phyloP scores from a whole-genome alignment of 64 coral and sea anemone species.

The Actinia equina region DNA sequence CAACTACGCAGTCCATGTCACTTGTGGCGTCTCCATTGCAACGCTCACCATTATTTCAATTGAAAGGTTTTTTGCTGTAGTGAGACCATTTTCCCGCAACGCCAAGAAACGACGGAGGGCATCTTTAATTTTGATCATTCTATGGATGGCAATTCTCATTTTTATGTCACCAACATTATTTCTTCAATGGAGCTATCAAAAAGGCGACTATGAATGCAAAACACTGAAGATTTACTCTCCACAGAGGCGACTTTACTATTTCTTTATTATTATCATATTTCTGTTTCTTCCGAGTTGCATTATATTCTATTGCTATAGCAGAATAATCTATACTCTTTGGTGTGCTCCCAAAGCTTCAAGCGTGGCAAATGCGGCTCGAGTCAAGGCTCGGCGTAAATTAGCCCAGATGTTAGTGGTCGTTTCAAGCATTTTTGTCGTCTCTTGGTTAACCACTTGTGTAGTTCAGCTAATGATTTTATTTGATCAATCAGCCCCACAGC shows the following conservation, averaged over 20 bases:
- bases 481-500: background rate
- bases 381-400: constrained; percentile 21
- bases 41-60: constrained; percentile 3
- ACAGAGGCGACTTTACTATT: background rate
- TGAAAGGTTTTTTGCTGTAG: background rate
- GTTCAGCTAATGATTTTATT: constrained; percentile 24
- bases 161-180: constrained; percentile 3
- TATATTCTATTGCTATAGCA: constrained; percentile 33
- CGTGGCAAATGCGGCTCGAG: background rate
- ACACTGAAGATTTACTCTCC: background rate
- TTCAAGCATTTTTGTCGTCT: constrained; percentile 24
- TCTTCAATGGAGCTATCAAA: background rate
- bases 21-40: constrained; percentile 20
- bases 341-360: background rate
- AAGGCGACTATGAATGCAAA: background rate
- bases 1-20: background rate
- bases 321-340: constrained; percentile 28
- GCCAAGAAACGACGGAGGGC: background rate
- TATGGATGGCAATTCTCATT: constrained; percentile 7
- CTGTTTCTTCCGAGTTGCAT: constrained; percentile 31
- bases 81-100: constrained; percentile 1
- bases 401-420: constrained; percentile 39
- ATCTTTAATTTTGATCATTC: background rate
- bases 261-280: background rate
- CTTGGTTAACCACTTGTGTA: constrained; percentile 16